phyloP scores from a whole-genome alignment of 2,113 vertebrate species.

The Mus pahari region DNA sequence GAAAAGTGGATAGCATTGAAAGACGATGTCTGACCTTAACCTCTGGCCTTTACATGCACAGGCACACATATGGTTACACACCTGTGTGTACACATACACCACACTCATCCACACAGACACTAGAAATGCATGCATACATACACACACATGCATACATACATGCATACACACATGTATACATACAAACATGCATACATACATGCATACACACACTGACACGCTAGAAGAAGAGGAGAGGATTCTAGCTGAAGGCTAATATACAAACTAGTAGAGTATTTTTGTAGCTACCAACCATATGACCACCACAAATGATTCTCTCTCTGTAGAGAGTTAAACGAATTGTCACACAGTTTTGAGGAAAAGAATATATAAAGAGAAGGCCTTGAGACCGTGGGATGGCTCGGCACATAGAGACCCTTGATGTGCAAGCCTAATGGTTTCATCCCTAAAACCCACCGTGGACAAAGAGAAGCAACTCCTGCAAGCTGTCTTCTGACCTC shows the following conservation, averaged over 20 bases:
- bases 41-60: neutral
- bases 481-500: neutral
- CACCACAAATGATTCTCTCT: neutral
- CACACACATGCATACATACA: neutral
- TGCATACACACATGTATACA: neutral
- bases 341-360: neutral
- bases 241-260: neutral
- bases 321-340: neutral
- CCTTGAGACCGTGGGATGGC: neutral
- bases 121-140: neutral
- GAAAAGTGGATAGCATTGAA: neutral
- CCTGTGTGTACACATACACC: neutral
- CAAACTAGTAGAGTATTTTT: neutral
- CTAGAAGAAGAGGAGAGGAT: neutral
- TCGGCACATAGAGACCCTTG: neutral
- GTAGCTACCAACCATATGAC: neutral
- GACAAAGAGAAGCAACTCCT: neutral
- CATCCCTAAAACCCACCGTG: neutral
- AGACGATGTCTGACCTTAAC: neutral
- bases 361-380: conserved; percentile 1
- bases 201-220: neutral
- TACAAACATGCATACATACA: neutral
- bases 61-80: neutral
- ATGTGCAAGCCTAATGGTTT: neutral
- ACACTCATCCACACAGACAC: neutral